Evolutionary conservation across 2,113 vertebrate species (phyloP), one percentile per base, ranked within the genome.

Genomic region (Oreochromis niloticus): DNA sequence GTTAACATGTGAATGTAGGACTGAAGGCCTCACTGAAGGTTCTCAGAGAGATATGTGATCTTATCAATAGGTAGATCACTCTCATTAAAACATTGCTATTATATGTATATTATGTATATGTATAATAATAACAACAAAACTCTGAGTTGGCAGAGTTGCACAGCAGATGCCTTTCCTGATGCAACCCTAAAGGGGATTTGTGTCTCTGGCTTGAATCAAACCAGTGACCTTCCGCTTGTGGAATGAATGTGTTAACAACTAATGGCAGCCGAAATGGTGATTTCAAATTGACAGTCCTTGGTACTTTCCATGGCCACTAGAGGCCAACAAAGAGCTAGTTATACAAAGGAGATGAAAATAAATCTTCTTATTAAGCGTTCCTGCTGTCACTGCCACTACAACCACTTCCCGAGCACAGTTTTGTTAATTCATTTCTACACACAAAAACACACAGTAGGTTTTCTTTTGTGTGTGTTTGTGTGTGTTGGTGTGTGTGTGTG

Each of bases 31-130:
- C 8, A 7, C 17, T 22, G 52, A 22, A 17, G 30, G 66, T 22
- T 43, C 0, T 5, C 30, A 59, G 27, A 59, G 27, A 59, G 27
- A 17, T 14, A 17, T 27, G 9, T 0, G 9, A 0, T 63, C 30
- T 34, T 63, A 34, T 34, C 59, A 63, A 19, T 11, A 19, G 59
- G 16, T 0, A 0, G 16, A 36, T 63, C 17, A n/a, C 32, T 2
- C 59, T 36, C 17, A 63, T 36, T n/a, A 63, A 36, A 63, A 63
- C 6, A 0, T 63, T 34, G 16, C 30, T 34, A 34, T 63, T 34
- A 34, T 61, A 24, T 24, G 24, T 24, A 24, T 24, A 24, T 24
- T 24, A 24, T 24, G 24, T 24, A 24, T 24, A 24, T 12, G 32
- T 36, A 4, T 36, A 63, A 36, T 63, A n/a, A 36, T 36, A 66